Base-by-base conservation (phyloP, 2,888 invertebrate species). In the Plemyria rubiginata region DNA sequence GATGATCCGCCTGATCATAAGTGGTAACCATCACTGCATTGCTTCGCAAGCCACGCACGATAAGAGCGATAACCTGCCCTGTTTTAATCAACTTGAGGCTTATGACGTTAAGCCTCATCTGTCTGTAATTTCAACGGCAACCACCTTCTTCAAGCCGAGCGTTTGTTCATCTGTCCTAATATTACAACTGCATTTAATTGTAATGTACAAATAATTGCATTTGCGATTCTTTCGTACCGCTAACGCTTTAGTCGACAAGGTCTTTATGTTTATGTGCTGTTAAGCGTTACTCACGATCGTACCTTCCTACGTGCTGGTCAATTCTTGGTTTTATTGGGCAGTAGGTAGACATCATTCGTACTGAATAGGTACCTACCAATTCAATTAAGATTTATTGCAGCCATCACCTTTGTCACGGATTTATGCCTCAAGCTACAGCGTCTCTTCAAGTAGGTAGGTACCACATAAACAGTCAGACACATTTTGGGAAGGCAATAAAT, bases 301-400 rank as follows among this genome's bases (percentile, higher is more conserved):
- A 66, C 61, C 56, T 55, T 41, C 52, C 53, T 60, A 65, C 57
- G 59, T 65, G 40, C 46, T 48, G 41, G 46, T 56, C 43, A 52
- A 67, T 71, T 65, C 71, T 70, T 64, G 62, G 72, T 77, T 78
- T 75, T 76, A 76, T 77, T 77, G 70, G 72, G 67, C 65, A 70
- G 69, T 70, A 72, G 72, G 69, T 70, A 72, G 72, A 79, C 77
- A 81, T 79, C 78, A 78, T 78, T 81, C 79, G 78, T 80, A 80
- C 81, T 75, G 82, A 86, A 79, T 75, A 78, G 76, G 74, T 77
- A 82, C 77, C 78, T 77, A 82, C 77, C 78, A 78, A 80, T 83
- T 85, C 84, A 85, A 87, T 86, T 82, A 85, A 86, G 86, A 86
- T 86, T 87, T 84, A 87, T 87, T 78, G 78, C 84, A 65, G 70